These are phyloP conservation scores for Acanthosepion esculentum DNA, from an alignment of 2,888 invertebrate species.

Conservation along the genomic window DNA sequence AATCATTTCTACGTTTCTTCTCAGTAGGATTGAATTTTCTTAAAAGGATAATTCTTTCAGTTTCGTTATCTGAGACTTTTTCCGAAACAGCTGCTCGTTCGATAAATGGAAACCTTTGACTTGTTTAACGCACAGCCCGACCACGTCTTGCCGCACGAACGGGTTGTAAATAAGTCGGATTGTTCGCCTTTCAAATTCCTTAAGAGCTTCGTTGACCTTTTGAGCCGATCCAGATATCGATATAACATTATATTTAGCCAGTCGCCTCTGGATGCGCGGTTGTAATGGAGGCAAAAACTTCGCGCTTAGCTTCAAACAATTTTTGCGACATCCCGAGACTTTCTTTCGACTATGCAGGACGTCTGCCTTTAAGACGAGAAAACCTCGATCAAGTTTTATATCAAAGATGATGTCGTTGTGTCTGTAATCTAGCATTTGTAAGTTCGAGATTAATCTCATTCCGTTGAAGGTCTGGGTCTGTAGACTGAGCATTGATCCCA, in stretches of 20 bases:
- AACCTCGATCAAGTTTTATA: not conserved
- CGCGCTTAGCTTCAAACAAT: not conserved
- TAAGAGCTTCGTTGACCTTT: conserved; percentile 24
- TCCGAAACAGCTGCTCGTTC: not conserved
- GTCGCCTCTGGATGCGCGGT: not conserved
- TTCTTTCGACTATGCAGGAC: not conserved
- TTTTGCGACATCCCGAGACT: too few relatives aligned
- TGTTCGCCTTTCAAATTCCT: conserved; percentile 25
- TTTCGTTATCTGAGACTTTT: not conserved
- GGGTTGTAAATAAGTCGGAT: not conserved
- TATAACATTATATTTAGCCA: not conserved
- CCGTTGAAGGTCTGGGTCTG: conserved; percentile 4
- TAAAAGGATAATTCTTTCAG: not conserved
- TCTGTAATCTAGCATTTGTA: not conserved
- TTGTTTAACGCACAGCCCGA: not conserved
- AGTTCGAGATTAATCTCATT: not conserved
- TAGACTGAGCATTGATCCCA: not conserved
- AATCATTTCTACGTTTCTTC: too few relatives aligned
- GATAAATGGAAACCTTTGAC: not conserved
- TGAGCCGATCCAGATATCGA: conserved; percentile 4
- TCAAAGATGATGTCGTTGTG: conserved; percentile 23
- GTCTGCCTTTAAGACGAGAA: not conserved
- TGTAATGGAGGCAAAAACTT: not conserved
- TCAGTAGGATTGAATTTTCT: too few relatives aligned
- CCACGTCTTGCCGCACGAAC: conserved; percentile 23